phyloP scores from a whole-genome alignment of 23 tunicate genomes.

The Halocynthia aurantium region DNA sequence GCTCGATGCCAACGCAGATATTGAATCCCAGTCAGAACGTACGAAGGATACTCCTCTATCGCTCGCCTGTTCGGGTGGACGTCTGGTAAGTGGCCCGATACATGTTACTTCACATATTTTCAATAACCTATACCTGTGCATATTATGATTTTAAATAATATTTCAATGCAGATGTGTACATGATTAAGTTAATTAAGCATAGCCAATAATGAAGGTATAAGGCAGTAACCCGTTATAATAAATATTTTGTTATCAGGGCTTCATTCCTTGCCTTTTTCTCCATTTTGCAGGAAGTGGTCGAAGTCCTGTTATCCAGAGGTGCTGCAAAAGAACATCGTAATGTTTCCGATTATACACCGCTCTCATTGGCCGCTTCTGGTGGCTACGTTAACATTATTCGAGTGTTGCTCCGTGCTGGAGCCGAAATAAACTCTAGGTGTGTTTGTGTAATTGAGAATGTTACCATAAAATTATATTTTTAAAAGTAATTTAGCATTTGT shows the following conservation, averaged over 20 bases:
- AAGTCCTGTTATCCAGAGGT: constrained; percentile 69
- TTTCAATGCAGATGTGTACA: too few relatives aligned
- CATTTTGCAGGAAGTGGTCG: constrained; percentile 71
- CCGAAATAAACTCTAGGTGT: constrained; percentile 93
- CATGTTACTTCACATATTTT: background rate
- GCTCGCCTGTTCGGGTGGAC: constrained; percentile 97
- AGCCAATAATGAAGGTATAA: too few relatives aligned
- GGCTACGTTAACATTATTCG: constrained; percentile 87
- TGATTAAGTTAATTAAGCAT: too few relatives aligned
- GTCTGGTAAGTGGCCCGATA: constrained; percentile 37
- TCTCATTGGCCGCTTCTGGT: constrained; percentile 98
- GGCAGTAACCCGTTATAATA: background rate
- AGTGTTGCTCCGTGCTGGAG: constrained; percentile 78
- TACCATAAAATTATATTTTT: background rate
- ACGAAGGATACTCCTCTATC: constrained; percentile 99
- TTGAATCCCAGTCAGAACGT: constrained; percentile 94
- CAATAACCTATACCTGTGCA: too few relatives aligned
- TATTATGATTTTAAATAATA: too few relatives aligned
- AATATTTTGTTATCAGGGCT: background rate
- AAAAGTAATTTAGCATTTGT: background rate
- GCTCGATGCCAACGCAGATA: constrained; percentile 82
- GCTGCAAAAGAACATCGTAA: constrained; percentile 98
- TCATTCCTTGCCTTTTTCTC: too few relatives aligned
- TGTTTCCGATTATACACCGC: constrained; percentile 98
- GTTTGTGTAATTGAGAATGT: background rate